phyloP scores from a whole-genome alignment of 2,888 invertebrate species.

The Drosophila neoperkinsi region DNA sequence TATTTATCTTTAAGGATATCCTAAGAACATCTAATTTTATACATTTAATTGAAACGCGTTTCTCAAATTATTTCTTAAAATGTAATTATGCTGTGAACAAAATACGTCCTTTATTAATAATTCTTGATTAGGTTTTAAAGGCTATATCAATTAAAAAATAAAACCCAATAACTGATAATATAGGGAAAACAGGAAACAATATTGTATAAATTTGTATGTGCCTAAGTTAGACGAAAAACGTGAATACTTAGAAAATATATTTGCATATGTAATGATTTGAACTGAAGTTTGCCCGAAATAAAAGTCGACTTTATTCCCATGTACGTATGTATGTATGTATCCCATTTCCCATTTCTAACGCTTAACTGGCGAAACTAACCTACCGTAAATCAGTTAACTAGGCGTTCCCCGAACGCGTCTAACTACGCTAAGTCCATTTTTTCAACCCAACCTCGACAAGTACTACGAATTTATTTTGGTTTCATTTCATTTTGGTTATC shows the following conservation, averaged over 20 bases:
- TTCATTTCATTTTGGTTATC: constrained; percentile 9
- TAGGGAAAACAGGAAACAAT: constrained; percentile 20
- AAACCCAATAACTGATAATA: neutral
- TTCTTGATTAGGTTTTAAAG: constrained; percentile 1
- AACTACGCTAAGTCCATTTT: constrained; percentile 41
- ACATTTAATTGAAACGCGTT: constrained; percentile 9
- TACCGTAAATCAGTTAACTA: constrained; percentile 53
- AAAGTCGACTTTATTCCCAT: constrained; percentile 22
- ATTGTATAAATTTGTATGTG: constrained; percentile 11
- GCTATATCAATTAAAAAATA: neutral
- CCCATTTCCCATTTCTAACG: constrained; percentile 4
- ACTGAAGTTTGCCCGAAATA: constrained; percentile 52
- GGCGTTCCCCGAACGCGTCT: constrained; percentile 55
- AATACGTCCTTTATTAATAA: neutral
- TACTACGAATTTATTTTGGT: constrained; percentile 15
- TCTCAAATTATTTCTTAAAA: constrained; percentile 2
- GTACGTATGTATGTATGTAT: constrained; percentile 17
- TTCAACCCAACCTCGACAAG: constrained; percentile 18
- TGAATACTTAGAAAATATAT: constrained; percentile 36
- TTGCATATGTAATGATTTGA: constrained; percentile 60
- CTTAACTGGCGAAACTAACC: constrained; percentile 27
- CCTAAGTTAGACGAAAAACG: constrained; percentile 24
- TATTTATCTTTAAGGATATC: constrained; percentile 4
- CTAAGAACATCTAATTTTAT: constrained; percentile 9
- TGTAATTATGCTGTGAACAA: constrained; percentile 6